phyloP scores from a whole-genome alignment of 2,113 vertebrate genomes.

The Patagioenas fasciata region DNA sequence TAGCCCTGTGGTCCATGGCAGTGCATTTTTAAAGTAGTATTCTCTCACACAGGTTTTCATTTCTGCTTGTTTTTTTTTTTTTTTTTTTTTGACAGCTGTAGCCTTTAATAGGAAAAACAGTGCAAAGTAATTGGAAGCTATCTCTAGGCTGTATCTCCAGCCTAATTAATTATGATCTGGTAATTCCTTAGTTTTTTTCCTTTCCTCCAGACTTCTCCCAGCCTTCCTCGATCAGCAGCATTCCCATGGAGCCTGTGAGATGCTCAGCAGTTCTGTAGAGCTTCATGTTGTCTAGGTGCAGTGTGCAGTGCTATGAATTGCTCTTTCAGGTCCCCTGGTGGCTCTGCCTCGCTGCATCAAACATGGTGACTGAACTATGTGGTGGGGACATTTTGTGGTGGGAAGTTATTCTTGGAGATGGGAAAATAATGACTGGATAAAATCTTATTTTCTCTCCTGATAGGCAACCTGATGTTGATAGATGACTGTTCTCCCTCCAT shows the following conservation, averaged over 20 bases:
- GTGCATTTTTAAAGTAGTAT: neutral
- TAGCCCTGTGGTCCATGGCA: neutral
- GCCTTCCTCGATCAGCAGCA: neutral
- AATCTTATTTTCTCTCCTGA: neutral
- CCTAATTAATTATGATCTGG: neutral
- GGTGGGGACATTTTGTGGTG: neutral
- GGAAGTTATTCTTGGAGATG: neutral
- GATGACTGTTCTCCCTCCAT: neutral
- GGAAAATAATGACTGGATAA: neutral
- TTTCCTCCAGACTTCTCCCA: neutral
- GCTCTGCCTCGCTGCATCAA: neutral
- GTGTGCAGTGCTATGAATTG: neutral
- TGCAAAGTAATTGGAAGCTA: neutral
- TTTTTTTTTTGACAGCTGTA: neutral
- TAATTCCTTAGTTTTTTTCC: neutral
- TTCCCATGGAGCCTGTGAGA: neutral
- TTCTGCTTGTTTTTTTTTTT: neutral
- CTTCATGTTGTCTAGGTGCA: neutral
- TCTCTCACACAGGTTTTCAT: neutral
- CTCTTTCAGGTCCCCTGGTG: neutral
- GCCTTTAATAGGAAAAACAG: neutral
- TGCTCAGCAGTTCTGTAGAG: neutral
- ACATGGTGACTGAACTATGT: neutral
- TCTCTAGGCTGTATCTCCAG: neutral
- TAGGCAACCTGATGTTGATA: neutral